Evolutionary conservation across 2,113 vertebrate species (phyloP), one percentile per base, ranked within the genome.

Genomic region (Hyperoodon ampullatus): DNA sequence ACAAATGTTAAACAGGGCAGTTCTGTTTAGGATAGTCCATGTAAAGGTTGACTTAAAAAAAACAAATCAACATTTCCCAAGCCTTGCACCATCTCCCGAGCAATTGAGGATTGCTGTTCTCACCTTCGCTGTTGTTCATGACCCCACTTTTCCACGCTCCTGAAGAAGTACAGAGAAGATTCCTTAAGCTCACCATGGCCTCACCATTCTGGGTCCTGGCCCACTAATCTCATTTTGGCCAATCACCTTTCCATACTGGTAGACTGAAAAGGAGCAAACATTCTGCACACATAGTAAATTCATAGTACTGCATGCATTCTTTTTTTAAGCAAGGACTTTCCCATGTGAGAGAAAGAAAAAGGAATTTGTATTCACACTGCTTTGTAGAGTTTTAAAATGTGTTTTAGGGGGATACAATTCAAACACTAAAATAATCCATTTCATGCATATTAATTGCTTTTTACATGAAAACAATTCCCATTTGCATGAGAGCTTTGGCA

Each of bases 361-460:
- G 55, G 39, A 93, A 96, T 98, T 97, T 97, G 85, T 95, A 97
- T 97, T 97, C 97, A 95, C 50, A 78, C 42, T 86, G 94, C 61
- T 96, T 93, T 94, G 75, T 81, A 47, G 26, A 96, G 65, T 97
- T 97, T 89, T 97, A 77, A 93, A 96, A 88, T 88, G 92, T 92
- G 90, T 97, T 97, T 97, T 86, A 35, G 90, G 96, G 97, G 93
- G 95, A 97, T 97, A 89, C 74, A 89, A 95, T 92, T 97, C 89
- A 95, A 96, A 97, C 89, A 97, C 93, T 88, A 95, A 97, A 97
- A 94, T 95, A 94, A 97, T 97, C 71, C 93, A 94, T 96, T 97
- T 86, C 95, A 93, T 97, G 92, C 94, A 97, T 98, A 95, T 97
- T 96, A 98, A 97, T 97, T 96, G 30, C 96, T 95, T 96, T 97